These are phyloP conservation scores for Micropoecilia bifurca DNA, from an alignment of 2,797 vertebrate species.

Conservation along the genomic window DNA sequence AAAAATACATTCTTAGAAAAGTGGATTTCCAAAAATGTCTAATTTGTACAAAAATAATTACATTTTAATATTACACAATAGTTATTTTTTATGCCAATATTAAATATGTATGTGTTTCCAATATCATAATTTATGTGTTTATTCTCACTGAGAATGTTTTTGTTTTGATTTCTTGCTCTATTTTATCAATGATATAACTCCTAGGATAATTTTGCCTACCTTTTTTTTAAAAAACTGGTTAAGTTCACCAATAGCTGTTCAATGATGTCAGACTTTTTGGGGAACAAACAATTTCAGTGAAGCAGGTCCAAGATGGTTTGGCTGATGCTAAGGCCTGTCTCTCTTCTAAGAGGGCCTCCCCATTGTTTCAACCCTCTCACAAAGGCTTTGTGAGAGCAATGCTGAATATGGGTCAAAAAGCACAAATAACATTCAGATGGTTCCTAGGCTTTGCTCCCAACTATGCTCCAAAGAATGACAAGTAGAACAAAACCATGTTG, in stretches of 20 bases:
- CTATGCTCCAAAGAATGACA: constrained; percentile 86
- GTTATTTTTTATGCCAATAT: constrained; percentile 36
- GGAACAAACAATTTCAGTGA: constrained; percentile 64
- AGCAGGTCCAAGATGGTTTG: constrained; percentile 76
- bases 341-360: constrained; percentile 71
- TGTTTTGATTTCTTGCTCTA: neutral
- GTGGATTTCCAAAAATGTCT: constrained; percentile 81
- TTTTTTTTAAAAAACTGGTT: constrained; percentile 27
- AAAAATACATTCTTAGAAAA: constrained; percentile 87
- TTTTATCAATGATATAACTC: constrained; percentile 1
- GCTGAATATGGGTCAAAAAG: constrained; percentile 83
- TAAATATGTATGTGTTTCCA: constrained; percentile 42
- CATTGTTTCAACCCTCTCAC: constrained; percentile 79
- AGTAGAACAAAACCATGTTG: constrained; percentile 85
- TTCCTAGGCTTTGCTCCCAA: constrained; percentile 83
- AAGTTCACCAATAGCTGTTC: constrained; percentile 57
- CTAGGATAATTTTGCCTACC: constrained; percentile 15
- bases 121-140: constrained; percentile 3
- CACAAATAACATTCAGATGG: constrained; percentile 86
- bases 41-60: constrained; percentile 66
- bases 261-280: constrained; percentile 76
- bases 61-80: constrained; percentile 57
- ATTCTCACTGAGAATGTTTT: neutral
- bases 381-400: constrained; percentile 80
- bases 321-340: constrained; percentile 69